A percentile compares a stretch with the other conserved stretches of the same genome.
Evolutionary conservation across 2,797 vertebrate genomes (phyloP).

Genomic region (Spheniscus humboldti): DNA sequence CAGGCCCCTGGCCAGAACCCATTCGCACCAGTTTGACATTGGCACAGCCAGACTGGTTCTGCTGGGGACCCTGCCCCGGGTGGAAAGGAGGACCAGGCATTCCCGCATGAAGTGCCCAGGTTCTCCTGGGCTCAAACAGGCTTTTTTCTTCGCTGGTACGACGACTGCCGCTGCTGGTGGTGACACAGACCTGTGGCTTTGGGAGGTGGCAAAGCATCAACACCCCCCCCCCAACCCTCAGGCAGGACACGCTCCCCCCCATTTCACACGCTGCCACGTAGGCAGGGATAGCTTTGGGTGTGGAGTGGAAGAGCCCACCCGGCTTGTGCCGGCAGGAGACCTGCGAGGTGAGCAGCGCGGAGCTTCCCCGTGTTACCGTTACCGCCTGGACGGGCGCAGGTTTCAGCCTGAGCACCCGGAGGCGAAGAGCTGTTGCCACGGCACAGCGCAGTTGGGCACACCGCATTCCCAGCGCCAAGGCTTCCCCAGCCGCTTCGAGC

Average conservation of each 20-base stretch:
- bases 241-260: neutral
- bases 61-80: neutral
- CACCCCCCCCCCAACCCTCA: rapidly evolving
- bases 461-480: neutral
- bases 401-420: neutral
- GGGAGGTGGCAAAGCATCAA: neutral
- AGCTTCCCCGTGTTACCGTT: neutral
- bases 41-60: neutral
- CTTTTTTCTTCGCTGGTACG: neutral
- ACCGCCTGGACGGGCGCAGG: rapidly evolving
- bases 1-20: neutral
- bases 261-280: neutral
- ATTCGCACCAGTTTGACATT: neutral
- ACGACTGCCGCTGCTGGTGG: neutral
- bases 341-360: rapidly evolving
- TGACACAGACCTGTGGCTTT: neutral
- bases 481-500: neutral
- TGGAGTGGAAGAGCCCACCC: rapidly evolving
- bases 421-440: neutral
- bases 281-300: neutral
- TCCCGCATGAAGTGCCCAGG: neutral
- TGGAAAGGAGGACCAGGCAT: neutral
- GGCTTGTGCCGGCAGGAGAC: neutral
- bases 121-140: neutral
- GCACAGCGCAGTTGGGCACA: neutral